Base-by-base conservation (phyloP, 2,113 vertebrate genomes). In the Morphnarchus princeps region DNA sequence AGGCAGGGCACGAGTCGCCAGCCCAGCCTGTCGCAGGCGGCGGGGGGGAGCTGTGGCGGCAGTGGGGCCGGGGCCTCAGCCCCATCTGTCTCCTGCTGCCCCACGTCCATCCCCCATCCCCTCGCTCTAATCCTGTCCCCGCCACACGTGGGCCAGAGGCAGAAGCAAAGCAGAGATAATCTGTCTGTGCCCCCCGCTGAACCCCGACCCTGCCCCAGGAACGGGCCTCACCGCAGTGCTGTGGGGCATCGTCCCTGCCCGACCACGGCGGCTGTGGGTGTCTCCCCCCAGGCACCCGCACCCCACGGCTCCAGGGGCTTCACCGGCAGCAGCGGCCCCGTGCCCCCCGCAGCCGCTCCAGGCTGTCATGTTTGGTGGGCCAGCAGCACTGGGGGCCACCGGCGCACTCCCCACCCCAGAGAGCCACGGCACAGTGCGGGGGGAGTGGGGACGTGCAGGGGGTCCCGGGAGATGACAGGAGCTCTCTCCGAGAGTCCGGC, bases 191-290 rank as follows among this genome's bases (percentile, higher is more conserved):
- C 81, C 87, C 89, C 38, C 0, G 2, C 67, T 36, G 61, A 82
- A 45, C 73, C 57, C 52, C 7, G 3, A 43, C 47, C 67, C 61
- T 3, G 0, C 0, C 0, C 11, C 22, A 16, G 49, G 57, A 67
- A 32, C 0, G 1, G 17, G 31, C 7, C 65, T 22, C 0, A 0
- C 9, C 18, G 3, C 69, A 31, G 12, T 0, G 2, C 22, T 2
- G 0, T 3, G 16, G 50, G 62, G 32, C 55, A 57, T 45, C 2
- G 1, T 26, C 54, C 65, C 67, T n/a, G 47, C 50, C 58, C 0
- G 1, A 6, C 49, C 38, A 2, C 0, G 5, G 71, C 25, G 77
- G 16, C 49, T 59, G 38, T 3, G 8, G 28, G 24, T 17, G 10
- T 6, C 49, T 22, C 8, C 18, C n/a, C 47, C 22, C 6, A 2